Percentiles rank a stretch among this genome's conserved stretches.
Conservation (phyloP, 2,113 vertebrate species). For the Steatornis caripensis region DNA sequence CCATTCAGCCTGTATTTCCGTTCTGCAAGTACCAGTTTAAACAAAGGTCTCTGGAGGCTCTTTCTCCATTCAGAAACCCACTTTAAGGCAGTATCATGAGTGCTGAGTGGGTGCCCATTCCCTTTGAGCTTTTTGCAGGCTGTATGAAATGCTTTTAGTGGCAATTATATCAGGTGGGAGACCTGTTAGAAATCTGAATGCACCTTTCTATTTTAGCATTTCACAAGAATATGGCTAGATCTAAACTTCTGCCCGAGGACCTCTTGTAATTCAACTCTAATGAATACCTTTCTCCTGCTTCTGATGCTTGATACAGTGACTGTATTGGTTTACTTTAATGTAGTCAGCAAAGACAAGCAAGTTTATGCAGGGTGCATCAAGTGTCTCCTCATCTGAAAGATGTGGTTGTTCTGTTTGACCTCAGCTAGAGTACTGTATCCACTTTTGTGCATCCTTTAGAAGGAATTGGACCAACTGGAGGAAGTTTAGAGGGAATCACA, state of each 20-base stretch:
- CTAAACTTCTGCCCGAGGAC: not conserved
- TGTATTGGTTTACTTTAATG: not conserved
- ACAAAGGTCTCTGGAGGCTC: not conserved
- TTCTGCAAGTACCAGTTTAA: not conserved
- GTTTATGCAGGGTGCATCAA: not conserved
- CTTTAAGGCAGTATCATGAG: not conserved
- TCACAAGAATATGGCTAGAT: not conserved
- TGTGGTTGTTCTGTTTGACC: not conserved
- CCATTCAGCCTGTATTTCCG: not conserved
- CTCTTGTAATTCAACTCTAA: not conserved
- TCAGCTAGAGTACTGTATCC: not conserved
- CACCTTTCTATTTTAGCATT: not conserved
- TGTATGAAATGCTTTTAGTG: not conserved
- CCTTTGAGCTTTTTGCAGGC: not conserved
- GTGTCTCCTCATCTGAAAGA: not conserved
- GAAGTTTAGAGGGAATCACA: not conserved
- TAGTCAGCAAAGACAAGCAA: not conserved
- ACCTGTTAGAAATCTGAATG: not conserved
- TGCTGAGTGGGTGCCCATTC: not conserved
- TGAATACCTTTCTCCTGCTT: not conserved
- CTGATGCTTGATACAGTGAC: not conserved
- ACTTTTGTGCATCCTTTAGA: not conserved
- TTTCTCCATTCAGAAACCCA: not conserved
- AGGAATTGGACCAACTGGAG: not conserved
- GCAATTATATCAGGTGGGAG: not conserved